A percentile compares a stretch with the other conserved stretches of the same genome.
Conservation (phyloP, 2,797 vertebrate genomes). For the Simalia tracyae region DNA sequence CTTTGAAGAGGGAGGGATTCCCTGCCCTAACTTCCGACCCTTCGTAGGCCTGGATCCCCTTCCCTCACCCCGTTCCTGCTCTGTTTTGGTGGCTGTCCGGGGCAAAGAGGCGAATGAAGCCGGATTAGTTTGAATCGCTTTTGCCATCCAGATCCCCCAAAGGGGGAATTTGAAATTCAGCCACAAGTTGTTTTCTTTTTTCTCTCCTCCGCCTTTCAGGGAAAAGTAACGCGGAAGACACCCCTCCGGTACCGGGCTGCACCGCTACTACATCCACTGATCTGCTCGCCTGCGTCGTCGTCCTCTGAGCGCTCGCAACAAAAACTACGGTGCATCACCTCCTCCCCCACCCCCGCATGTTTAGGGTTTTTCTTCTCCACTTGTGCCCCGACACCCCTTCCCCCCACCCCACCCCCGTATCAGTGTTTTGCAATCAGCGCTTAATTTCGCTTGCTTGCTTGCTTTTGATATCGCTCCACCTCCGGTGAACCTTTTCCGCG, state of each 20-base stretch:
- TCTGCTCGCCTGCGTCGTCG: constrained; percentile 68
- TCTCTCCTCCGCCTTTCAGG: neutral
- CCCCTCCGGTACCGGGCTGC: constrained; percentile 74
- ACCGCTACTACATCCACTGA: constrained; percentile 87
- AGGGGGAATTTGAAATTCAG: constrained; percentile 47
- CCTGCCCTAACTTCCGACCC: neutral
- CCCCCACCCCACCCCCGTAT: neutral
- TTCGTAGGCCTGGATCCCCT: neutral
- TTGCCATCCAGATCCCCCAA: neutral
- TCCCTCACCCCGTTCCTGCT: neutral
- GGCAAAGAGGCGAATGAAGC: neutral
- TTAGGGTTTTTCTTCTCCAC: neutral
- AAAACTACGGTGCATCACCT: neutral
- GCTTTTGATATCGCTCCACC: neutral
- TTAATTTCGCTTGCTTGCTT: neutral
- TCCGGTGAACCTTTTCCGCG: neutral
- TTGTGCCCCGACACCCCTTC: neutral
- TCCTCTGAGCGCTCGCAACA: neutral
- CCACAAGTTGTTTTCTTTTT: constrained; percentile 58
- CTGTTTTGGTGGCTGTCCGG: constrained; percentile 30
- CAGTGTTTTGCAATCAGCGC: neutral
- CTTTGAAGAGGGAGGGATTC: neutral
- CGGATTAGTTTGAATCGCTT: neutral
- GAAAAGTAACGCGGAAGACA: constrained; percentile 37
- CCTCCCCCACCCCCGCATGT: too few relatives aligned